Percentiles rank a stretch among this genome's conserved stretches.
Evolutionary conservation across 2,888 invertebrate genomes (phyloP).

Genomic region (Ectobius pallidus): DNA sequence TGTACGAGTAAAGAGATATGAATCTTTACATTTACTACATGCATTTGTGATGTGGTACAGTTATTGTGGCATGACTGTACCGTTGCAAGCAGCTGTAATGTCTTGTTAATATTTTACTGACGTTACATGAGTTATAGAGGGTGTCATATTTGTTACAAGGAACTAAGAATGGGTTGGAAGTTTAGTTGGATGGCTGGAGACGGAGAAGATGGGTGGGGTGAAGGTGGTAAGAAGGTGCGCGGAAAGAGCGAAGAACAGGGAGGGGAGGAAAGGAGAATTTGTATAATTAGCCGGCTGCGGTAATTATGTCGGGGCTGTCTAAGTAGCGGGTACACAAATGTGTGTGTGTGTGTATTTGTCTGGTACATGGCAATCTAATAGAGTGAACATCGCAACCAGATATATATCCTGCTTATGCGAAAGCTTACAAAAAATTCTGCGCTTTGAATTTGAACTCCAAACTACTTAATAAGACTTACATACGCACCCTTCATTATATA

Average conservation of each 20-base stretch:
- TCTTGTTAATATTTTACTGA: slow-evolving; percentile 14
- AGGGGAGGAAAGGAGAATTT: neutral
- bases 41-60: too few relatives aligned
- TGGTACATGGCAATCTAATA: neutral
- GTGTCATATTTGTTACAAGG: slow-evolving; percentile 7
- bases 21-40: too few relatives aligned
- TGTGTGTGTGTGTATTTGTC: neutral
- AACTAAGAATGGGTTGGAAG: slow-evolving; percentile 1
- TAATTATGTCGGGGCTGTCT: slow-evolving; percentile 18
- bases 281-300: slow-evolving; percentile 21
- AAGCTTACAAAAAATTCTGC: neutral
- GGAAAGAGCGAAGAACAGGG: neutral
- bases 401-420: neutral
- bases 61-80: neutral
- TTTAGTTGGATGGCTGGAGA: neutral
- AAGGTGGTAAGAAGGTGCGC: neutral
- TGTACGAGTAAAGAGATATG: too few relatives aligned
- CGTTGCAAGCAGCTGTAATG: neutral
- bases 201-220: neutral
- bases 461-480: too few relatives aligned
- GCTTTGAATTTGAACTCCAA: too few relatives aligned
- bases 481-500: too few relatives aligned
- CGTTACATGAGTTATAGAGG: slow-evolving; percentile 6
- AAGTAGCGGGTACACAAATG: slow-evolving; percentile 8
- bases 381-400: neutral